Base-by-base conservation (phyloP, 2,113 vertebrate species). In the Pimephales promelas region DNA sequence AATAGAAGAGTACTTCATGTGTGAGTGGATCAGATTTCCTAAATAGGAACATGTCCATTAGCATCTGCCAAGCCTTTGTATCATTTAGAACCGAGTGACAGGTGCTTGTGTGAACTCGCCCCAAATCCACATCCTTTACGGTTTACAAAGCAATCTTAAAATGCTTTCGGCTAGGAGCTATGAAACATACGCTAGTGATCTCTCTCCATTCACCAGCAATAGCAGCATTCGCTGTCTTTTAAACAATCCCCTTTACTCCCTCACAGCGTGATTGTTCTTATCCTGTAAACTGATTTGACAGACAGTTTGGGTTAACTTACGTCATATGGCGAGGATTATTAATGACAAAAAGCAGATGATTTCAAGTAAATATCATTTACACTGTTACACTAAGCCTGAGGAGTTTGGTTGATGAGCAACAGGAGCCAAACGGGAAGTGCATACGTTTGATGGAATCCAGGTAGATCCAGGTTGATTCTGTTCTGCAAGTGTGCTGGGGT, bases 121-220 rank as follows among this genome's bases (percentile, higher is more conserved):
- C 76, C 36, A 79, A 62, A 79, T 62, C 40, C 76, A 79, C 76
- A 79, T 74, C 72, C 43, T 49, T 52, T 74, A 74, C 16, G 45
- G 22, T 79, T 62, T 79, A 79, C 76, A 70, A 71, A 10, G 14
- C 72, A 75, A 71, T 47, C 43, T 47, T 56, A 66, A 18, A 64
- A 74, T 52, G 82, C 70, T 59, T 62, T 83, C 57, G n/a, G 45
- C 66, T 31, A 64, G n/a, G 20, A 40, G 18, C 72, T 52, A 28
- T 45, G 56, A 54, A 26, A 54, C 84, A 79, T 79, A 43, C 76
- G 43, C 54, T 56, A 24, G 68, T 56, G 79, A 86, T 83, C 74
- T 73, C 47, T 22, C 59, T 24, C 22, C n/a, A 24, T 59, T 78
- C 77, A 78, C 64, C 52, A 52, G 75, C 43, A 61, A 77, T 10